Conservation (phyloP, 1,140 invertebrate species). For the Hylaeus volcanicus region DNA sequence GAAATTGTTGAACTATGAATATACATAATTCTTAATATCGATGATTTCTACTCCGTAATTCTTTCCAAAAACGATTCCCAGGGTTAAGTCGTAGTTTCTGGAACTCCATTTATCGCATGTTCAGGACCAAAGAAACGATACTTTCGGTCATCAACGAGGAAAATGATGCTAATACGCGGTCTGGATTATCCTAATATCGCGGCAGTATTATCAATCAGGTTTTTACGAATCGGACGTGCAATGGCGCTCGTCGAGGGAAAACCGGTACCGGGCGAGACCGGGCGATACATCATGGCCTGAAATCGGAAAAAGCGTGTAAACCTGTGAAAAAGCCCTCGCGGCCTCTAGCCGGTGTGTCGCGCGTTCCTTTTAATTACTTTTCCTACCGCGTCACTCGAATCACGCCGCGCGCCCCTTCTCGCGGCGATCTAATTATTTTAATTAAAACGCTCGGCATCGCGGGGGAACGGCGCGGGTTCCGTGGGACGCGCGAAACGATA, state of each 20-base stretch:
- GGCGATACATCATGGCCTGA: slow-evolving; percentile 23
- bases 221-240: slow-evolving; percentile 23
- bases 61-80: too few species aligned
- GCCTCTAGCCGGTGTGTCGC: slow-evolving; percentile 14
- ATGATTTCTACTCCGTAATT: too few species aligned
- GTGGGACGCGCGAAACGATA: neutral
- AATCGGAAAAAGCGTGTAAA: slow-evolving; percentile 35
- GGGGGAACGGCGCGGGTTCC: neutral
- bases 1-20: too few species aligned
- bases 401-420: slow-evolving; percentile 1
- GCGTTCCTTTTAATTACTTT: slow-evolving; percentile 50
- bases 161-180: neutral
- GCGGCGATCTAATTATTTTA: slow-evolving; percentile 47
- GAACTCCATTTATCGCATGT: neutral
- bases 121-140: neutral
- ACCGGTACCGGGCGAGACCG: neutral
- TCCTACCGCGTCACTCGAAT: slow-evolving; percentile 43
- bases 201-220: slow-evolving; percentile 34
- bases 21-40: too few species aligned
- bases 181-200: slow-evolving; percentile 26
- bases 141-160: neutral
- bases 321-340: slow-evolving; percentile 23
- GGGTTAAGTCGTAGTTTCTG: neutral
- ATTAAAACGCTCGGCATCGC: slow-evolving; percentile 37
- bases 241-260: neutral